Conservation (phyloP, 2,888 invertebrate genomes). For the Spatulosminthurus flaviceps region DNA sequence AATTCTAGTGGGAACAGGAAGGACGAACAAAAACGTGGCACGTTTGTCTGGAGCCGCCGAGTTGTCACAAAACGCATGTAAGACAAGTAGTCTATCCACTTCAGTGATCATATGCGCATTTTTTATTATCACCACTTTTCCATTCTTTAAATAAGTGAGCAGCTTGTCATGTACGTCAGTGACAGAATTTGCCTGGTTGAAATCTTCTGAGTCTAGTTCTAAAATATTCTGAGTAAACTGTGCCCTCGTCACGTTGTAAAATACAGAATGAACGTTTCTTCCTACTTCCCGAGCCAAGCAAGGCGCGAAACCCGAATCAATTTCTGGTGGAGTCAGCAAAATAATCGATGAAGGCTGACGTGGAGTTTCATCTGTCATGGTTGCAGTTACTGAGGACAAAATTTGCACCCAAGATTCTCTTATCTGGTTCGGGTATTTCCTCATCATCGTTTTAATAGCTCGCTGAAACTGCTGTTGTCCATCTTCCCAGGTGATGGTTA, state of each 20-base stretch:
- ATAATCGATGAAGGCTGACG: constrained; percentile 57
- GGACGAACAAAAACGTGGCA: constrained; percentile 56
- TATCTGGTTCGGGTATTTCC: constrained; percentile 51
- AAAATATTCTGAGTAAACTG: constrained; percentile 13
- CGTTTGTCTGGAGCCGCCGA: constrained; percentile 55
- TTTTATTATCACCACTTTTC: constrained; percentile 52
- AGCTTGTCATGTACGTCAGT: constrained; percentile 53
- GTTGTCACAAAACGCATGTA: constrained; percentile 62
- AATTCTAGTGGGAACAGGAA: constrained; percentile 51
- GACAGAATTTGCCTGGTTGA: constrained; percentile 39
- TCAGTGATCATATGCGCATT: constrained; percentile 52
- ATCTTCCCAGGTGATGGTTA: constrained; percentile 27
- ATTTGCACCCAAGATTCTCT: constrained; percentile 56
- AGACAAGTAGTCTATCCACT: constrained; percentile 52
- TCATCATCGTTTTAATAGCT: constrained; percentile 12
- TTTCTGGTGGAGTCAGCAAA: constrained; percentile 50
- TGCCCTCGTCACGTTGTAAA: constrained; percentile 48
- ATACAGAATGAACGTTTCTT: constrained; percentile 34
- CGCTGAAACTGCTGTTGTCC: constrained; percentile 31
- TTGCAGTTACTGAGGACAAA: constrained; percentile 51
- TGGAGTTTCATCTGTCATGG: constrained; percentile 51
- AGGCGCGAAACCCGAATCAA: constrained; percentile 48
- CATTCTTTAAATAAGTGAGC: constrained; percentile 52
- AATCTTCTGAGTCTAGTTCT: constrained; percentile 40
- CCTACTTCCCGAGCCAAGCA: constrained; percentile 54